Evolutionary conservation across 2,113 vertebrate genomes (phyloP).

Genomic region (Periophthalmus modestus): DNA sequence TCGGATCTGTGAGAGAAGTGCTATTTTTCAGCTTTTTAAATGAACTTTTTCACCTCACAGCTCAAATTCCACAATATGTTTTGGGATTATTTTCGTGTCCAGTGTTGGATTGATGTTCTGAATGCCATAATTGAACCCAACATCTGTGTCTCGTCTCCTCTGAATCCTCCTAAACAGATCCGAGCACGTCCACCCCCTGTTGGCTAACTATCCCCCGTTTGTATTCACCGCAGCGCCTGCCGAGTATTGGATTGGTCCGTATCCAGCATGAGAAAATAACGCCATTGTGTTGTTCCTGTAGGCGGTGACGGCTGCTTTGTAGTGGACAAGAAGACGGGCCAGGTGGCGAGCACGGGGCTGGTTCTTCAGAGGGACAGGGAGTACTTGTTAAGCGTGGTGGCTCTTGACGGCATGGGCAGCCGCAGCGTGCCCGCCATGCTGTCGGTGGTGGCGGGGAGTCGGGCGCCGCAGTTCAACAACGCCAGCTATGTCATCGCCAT

Average conservation of each 20-base stretch:
- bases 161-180: neutral
- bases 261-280: constrained; percentile 28
- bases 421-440: constrained; percentile 79
- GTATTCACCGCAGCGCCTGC: constrained; percentile 25
- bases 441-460: constrained; percentile 80
- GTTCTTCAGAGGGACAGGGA: constrained; percentile 80
- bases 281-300: constrained; percentile 47
- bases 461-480: constrained; percentile 85
- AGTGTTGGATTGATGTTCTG: neutral
- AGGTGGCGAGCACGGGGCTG: constrained; percentile 83
- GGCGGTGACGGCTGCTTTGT: constrained; percentile 85
- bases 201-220: constrained; percentile 19
- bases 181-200: constrained; percentile 1
- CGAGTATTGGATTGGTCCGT: constrained; percentile 10
- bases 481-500: constrained; percentile 78
- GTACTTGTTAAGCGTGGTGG: constrained; percentile 83
- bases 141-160: neutral
- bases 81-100: neutral
- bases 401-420: constrained; percentile 81
- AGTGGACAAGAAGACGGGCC: constrained; percentile 84
- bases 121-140: neutral
- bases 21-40: neutral
- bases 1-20: neutral
- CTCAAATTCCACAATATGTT: neutral
- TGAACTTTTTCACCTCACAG: neutral